Percentiles rank a stretch among this genome's conserved stretches.
Evolutionary conservation across 2,797 vertebrate genomes (phyloP).

Genomic region (Pipistrellus pygmaeus): DNA sequence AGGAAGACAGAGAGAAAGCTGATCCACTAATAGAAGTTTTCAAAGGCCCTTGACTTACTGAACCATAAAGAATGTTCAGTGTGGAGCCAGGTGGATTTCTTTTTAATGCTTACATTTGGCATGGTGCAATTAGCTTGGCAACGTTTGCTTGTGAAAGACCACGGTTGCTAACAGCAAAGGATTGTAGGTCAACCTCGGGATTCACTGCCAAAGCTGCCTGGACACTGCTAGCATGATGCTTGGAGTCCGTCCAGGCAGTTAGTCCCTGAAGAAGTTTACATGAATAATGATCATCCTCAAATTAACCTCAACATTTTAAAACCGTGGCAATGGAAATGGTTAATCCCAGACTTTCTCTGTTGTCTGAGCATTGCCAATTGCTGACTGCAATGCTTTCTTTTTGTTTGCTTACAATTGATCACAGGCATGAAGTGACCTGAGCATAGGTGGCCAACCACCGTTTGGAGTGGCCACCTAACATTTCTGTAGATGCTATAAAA

Average conservation of each 20-base stretch:
- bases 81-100: slow-evolving; percentile 60
- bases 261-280: slow-evolving; percentile 75
- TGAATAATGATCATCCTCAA: slow-evolving; percentile 64
- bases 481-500: slow-evolving; percentile 9
- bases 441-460: background rate
- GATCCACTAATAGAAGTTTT: slow-evolving; percentile 70
- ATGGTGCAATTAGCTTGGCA: slow-evolving; percentile 68
- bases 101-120: slow-evolving; percentile 64
- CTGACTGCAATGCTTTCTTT: slow-evolving; percentile 22
- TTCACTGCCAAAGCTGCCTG: slow-evolving; percentile 59
- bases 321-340: slow-evolving; percentile 12
- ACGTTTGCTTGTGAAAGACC: slow-evolving; percentile 55
- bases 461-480: background rate
- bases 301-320: slow-evolving; percentile 69
- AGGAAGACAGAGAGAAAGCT: slow-evolving; percentile 51
- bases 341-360: background rate
- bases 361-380: background rate
- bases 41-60: slow-evolving; percentile 65
- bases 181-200: slow-evolving; percentile 63
- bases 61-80: slow-evolving; percentile 69
- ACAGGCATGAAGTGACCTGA: background rate
- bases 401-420: background rate
- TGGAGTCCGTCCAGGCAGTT: slow-evolving; percentile 61
- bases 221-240: slow-evolving; percentile 46
- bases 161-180: slow-evolving; percentile 67